Percentiles rank a stretch among this genome's conserved stretches.
Evolutionary conservation across 2,888 invertebrate genomes (phyloP).

Genomic region (Sarcophaga rosellei): DNA sequence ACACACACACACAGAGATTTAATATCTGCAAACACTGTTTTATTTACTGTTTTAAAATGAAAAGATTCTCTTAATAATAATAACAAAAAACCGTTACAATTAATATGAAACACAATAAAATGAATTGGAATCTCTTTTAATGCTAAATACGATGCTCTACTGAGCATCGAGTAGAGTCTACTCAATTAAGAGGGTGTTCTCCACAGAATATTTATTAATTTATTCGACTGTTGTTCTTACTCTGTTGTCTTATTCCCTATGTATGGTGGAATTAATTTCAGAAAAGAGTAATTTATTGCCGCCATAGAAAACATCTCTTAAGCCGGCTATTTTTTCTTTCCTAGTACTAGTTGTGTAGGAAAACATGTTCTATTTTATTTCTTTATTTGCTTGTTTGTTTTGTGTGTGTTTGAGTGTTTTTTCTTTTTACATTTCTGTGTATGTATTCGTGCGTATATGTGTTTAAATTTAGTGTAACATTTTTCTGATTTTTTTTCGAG

Average conservation of each 20-base stretch:
- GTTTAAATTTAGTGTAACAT: constrained; percentile 19
- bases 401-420: constrained; percentile 8
- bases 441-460: constrained; percentile 2
- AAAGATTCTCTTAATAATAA: too few relatives aligned
- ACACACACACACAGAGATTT: too few relatives aligned
- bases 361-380: constrained; percentile 29
- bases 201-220: too few relatives aligned
- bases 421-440: constrained; percentile 13
- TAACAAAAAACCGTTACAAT: too few relatives aligned
- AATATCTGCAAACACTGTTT: too few relatives aligned
- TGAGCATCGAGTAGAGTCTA: too few relatives aligned
- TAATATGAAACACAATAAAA: too few relatives aligned
- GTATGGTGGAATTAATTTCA: neutral
- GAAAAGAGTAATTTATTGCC: constrained; percentile 17
- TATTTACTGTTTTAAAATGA: too few relatives aligned
- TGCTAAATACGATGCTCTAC: too few relatives aligned
- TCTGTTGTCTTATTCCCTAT: neutral
- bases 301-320: constrained; percentile 11
- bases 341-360: neutral
- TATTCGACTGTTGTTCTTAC: neutral
- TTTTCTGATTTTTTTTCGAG: neutral
- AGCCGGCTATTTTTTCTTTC: neutral
- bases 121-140: too few relatives aligned
- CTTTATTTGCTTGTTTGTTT: neutral
- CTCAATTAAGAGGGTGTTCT: too few relatives aligned